Base-by-base conservation (phyloP, 2,797 vertebrate genomes). In the Acanthis flammea region DNA sequence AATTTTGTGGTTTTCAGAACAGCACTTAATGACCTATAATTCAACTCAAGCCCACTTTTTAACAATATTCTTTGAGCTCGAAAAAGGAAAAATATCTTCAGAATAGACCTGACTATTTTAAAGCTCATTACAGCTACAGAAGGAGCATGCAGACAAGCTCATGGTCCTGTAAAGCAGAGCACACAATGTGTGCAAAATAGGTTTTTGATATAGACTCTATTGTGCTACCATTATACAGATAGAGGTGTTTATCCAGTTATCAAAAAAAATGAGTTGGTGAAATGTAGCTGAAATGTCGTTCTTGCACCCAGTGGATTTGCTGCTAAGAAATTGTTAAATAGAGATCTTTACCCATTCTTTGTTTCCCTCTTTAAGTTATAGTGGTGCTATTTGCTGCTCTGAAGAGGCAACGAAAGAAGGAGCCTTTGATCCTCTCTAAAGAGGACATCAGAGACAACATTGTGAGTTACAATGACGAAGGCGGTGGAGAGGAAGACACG, bases 361-460 rank as follows among this genome's bases (percentile, higher is more conserved):
- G 74, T 82, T 89, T 93, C 63, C 93, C 50, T 90, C 74, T 80
- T 79, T 85, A 96, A 99, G 99, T 99, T 97, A 99, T 99, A 96
- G 99, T 99, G 95, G 99, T 99, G 71, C 98, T 99, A 95, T 99
- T 99, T 94, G 99, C 99, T 61, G 99, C 99, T 92, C 98, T 99
- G 96, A 98, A 99, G 96, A 98, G 98, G 73, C 99, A 99, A 97
- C 97, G 99, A 85, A 99, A 99, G 96, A 99, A 99, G 95, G 99
- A 99, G 97, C 99, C 99, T 94, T 98, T 99, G 98, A 99, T 99
- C 97, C 98, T 99, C 94, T 99, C 99, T 63, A 99, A 99, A 95
- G 99, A 99, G 85, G 99, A 99, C 57, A 99, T 99, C 97, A 98
- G 99, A 97, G 99, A 99, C 98, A 99, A 99, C 97, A 99, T 99